Conservation (phyloP, 1,140 invertebrate species). For the Ostrea denselamellosa region DNA sequence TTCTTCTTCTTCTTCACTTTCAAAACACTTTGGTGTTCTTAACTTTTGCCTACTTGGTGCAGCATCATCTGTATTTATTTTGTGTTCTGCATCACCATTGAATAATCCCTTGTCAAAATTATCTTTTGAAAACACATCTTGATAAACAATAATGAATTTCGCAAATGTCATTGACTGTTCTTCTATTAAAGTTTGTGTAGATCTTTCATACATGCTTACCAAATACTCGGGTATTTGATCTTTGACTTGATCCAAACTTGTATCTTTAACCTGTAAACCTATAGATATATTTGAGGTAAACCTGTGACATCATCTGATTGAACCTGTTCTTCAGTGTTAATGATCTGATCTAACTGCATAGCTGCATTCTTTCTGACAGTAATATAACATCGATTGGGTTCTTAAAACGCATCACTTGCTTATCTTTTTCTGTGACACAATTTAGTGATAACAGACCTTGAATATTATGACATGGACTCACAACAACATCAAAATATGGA, state of each 20-base stretch:
- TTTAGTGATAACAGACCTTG: not conserved
- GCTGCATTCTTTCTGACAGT: not conserved
- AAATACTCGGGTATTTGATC: not conserved
- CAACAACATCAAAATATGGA: not conserved
- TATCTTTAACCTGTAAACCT: not conserved
- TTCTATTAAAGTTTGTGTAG: not conserved
- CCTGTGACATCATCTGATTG: too few species aligned
- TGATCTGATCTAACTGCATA: not conserved
- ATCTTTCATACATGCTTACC: not conserved
- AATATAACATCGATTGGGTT: not conserved
- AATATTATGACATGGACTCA: not conserved
- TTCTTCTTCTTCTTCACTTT: too few species aligned
- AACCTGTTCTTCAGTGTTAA: not conserved
- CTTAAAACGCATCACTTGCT: not conserved
- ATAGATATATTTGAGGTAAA: not conserved
- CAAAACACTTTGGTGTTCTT: slow-evolving; percentile 37
- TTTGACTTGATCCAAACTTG: not conserved
- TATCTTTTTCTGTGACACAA: not conserved
- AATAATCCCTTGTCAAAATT: slow-evolving; percentile 46
- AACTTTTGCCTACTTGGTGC: slow-evolving; percentile 41
- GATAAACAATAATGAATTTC: slow-evolving; percentile 11
- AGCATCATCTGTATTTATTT: slow-evolving; percentile 41
- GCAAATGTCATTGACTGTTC: slow-evolving; percentile 7
- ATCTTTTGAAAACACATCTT: slow-evolving; percentile 45
- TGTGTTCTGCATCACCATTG: slow-evolving; percentile 32